A percentile compares a stretch with the other conserved stretches of the same genome.
Conservation (phyloP, 2,113 vertebrate genomes). For the Siphamia tubifer region DNA sequence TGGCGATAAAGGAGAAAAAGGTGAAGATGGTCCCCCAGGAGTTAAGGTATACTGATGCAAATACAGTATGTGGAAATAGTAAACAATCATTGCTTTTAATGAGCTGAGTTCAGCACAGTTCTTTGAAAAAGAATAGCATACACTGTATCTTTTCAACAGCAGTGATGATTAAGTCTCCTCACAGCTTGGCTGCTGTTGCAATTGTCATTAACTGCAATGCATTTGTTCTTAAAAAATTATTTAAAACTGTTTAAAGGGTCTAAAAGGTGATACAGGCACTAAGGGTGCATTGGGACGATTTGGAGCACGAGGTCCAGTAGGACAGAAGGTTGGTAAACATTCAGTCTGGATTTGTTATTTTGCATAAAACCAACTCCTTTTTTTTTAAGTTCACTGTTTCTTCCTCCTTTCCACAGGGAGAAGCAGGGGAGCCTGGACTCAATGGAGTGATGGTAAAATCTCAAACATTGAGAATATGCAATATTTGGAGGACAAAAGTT, state of each 20-base stretch:
- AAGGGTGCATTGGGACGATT: slow-evolving; percentile 88
- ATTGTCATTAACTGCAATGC: not conserved
- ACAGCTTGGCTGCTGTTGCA: not conserved
- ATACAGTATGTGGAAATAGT: not conserved
- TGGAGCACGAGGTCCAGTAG: slow-evolving; percentile 85
- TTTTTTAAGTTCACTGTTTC: not conserved
- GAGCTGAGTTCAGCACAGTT: not conserved
- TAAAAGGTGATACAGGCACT: slow-evolving; percentile 85
- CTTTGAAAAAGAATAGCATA: too few relatives aligned
- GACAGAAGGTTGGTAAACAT: slow-evolving; percentile 82
- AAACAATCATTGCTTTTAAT: not conserved
- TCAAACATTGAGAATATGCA: not conserved
- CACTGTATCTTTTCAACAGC: too few relatives aligned
- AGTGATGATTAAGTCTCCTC: not conserved
- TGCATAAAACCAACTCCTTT: too few relatives aligned
- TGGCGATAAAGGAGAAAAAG: slow-evolving; percentile 94
- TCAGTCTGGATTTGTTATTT: not conserved
- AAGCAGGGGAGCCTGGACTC: slow-evolving; percentile 83
- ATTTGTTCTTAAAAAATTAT: not conserved
- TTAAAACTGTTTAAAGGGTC: slow-evolving; percentile 73
- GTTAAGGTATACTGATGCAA: slow-evolving; percentile 78
- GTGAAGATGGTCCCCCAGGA: slow-evolving; percentile 88
- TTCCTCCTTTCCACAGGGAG: slow-evolving; percentile 76
- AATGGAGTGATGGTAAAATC: slow-evolving; percentile 79
- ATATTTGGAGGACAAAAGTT: not conserved